Evolutionary conservation across 2,113 vertebrate genomes (phyloP).

Genomic region (Mus spicilegus): DNA sequence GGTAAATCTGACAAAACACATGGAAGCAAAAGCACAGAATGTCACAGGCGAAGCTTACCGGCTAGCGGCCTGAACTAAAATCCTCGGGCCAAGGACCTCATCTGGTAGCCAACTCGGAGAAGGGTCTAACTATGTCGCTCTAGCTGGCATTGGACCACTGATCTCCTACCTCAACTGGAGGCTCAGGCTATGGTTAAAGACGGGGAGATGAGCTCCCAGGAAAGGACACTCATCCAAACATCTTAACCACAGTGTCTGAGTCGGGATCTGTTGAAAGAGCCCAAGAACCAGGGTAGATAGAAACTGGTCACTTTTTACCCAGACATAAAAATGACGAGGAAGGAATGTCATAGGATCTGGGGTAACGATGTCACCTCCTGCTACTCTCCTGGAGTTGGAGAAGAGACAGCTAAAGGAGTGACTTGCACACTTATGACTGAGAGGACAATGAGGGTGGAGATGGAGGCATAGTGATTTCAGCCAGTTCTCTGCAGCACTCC

Average conservation of each 20-base stretch:
- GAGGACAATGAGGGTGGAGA: not conserved
- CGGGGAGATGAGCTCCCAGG: not conserved
- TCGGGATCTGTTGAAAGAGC: not conserved
- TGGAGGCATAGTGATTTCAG: not conserved
- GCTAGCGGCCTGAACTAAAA: slow-evolving; percentile 42
- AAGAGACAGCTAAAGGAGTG: not conserved
- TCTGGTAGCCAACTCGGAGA: not conserved
- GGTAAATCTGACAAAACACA: not conserved
- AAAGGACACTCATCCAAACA: not conserved
- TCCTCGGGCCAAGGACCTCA: not conserved
- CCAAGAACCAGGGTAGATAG: not conserved
- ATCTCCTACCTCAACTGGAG: not conserved
- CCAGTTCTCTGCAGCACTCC: not conserved
- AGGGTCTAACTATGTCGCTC: not conserved
- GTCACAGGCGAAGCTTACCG: not conserved
- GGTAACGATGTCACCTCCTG: not conserved
- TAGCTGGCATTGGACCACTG: not conserved
- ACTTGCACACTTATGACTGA: not conserved
- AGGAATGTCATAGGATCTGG: not conserved
- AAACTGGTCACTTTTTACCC: not conserved
- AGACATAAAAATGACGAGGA: not conserved
- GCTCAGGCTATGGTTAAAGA: not conserved
- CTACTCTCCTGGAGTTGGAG: not conserved
- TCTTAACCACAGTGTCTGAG: not conserved
- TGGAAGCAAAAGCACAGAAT: not conserved